Evolutionary conservation across 1,140 invertebrate species (phyloP).

Genomic region (Pararge aegeria): DNA sequence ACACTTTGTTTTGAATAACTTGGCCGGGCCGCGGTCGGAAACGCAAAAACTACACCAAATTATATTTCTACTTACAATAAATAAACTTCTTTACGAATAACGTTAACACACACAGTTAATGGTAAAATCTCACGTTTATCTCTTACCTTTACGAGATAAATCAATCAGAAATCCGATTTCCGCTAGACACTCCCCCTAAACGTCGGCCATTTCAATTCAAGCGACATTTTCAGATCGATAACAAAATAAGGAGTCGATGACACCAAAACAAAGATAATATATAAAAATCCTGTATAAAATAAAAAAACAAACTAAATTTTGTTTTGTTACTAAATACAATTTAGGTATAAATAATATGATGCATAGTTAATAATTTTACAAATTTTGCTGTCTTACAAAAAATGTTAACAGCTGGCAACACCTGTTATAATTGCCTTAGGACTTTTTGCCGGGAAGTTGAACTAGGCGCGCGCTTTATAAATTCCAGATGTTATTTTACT

Average conservation of each 20-base stretch:
- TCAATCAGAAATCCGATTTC: constrained; percentile 59
- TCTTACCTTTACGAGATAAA: constrained; percentile 62
- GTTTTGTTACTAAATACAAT: too few relatives aligned
- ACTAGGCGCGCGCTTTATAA: too few relatives aligned
- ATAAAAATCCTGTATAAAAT: too few relatives aligned
- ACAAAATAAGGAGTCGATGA: constrained; percentile 45
- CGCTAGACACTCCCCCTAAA: constrained; percentile 74
- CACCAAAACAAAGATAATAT: constrained; percentile 20
- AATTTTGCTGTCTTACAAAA: too few relatives aligned
- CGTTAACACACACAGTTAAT: constrained; percentile 15
- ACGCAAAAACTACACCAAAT: constrained; percentile 28
- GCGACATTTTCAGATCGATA: constrained; percentile 73
- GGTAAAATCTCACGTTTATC: constrained; percentile 24
- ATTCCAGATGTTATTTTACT: too few relatives aligned
- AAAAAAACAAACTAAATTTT: too few relatives aligned
- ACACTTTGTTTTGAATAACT: constrained; percentile 76
- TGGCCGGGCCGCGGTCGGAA: constrained; percentile 64
- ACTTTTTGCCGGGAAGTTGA: too few relatives aligned
- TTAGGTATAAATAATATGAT: too few relatives aligned
- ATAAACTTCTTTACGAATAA: constrained; percentile 12
- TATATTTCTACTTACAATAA: constrained; percentile 2
- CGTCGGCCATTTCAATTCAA: constrained; percentile 76
- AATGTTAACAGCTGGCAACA: too few relatives aligned
- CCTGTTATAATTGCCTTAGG: too few relatives aligned
- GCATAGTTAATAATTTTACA: too few relatives aligned